These are phyloP conservation scores for Drosophila parabipectinata DNA, from an alignment of 1,140 invertebrate species.

Conservation along the genomic window DNA sequence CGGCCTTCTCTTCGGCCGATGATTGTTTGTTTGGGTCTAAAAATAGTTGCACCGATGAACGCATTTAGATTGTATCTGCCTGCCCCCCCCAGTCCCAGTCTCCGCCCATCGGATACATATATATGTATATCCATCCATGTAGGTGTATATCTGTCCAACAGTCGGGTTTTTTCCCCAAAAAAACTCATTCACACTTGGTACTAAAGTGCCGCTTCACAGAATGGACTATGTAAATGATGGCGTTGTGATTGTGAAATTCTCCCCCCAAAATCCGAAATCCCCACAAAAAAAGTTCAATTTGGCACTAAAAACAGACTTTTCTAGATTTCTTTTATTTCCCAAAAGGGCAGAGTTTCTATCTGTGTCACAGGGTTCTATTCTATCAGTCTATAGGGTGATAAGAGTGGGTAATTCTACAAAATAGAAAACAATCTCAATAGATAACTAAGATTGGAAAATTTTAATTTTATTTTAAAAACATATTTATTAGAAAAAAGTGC, in stretches of 20 bases:
- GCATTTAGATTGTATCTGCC: conserved; percentile 65
- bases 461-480: too few species aligned
- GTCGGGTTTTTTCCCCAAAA: conserved; percentile 34
- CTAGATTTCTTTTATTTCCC: conserved; percentile 1
- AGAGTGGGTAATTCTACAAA: background rate
- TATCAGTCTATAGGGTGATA: background rate
- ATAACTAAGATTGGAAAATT: too few species aligned
- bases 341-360: conserved; percentile 24
- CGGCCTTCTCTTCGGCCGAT: conserved; percentile 29
- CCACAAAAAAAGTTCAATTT: conserved; percentile 18
- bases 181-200: conserved; percentile 67
- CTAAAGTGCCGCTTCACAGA: conserved; percentile 44
- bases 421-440: background rate
- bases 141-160: conserved; percentile 24
- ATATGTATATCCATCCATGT: conserved; percentile 33
- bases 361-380: background rate
- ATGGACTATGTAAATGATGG: background rate
- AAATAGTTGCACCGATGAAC: conserved; percentile 74
- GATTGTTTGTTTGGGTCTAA: conserved; percentile 78
- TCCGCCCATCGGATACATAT: conserved; percentile 18
- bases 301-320: conserved; percentile 12
- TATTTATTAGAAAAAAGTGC: too few species aligned
- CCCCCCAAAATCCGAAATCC: conserved; percentile 27
- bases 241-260: conserved; percentile 59
- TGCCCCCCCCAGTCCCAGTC: conserved; percentile 7